Evolutionary conservation across 1,140 invertebrate species (phyloP), one percentile per base, ranked within the genome.

Genomic region (Euglossa dilemma): DNA sequence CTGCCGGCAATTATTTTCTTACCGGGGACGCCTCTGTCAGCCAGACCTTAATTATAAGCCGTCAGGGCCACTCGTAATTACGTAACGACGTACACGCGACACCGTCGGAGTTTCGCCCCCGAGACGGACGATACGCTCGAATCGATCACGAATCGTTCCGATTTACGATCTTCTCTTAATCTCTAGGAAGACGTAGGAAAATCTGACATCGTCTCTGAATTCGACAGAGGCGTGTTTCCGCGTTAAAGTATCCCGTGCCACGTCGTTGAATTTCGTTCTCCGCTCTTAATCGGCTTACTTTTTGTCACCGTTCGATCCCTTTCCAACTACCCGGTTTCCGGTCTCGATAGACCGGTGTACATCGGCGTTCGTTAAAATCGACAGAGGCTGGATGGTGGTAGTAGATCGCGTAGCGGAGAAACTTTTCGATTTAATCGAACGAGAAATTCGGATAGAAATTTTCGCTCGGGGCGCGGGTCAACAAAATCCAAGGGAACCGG

Each of bases 1-100:
- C 50, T 36, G 28, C 18, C 9, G 47, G 36, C 71, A 57, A 73
- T 73, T 73, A 73, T 73, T 73, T 73, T 73, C 71, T 57, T 73
- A 25, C 54, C 20, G 6, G 45, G 25, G 5, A 20, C 20, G 23
- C 25, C n/a, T 56, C 52, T 23, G 28, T 11, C 50, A 54, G 14
- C 12, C 70, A 43, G 6, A 25, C 25, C 36, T 36, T 73, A 45
- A 73, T 73, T 73, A 45, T 8, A 28, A 43, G 54, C 11, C 54
- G 3, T 43, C 36, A 6, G 16, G 25, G 23, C 36, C 14, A 72
- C 28, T 36, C 6, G 71, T 57, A 45, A 45, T 73, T 73, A n/a
- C 12, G 12, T 28, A 14, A 73, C 18, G 28, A 36, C 59, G 45
- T 59, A 43, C 23, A 59, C 57, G 25, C 25, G 45, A 28, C 11